phyloP scores from a whole-genome alignment of 1,140 invertebrate genomes.

The Homarus americanus region DNA sequence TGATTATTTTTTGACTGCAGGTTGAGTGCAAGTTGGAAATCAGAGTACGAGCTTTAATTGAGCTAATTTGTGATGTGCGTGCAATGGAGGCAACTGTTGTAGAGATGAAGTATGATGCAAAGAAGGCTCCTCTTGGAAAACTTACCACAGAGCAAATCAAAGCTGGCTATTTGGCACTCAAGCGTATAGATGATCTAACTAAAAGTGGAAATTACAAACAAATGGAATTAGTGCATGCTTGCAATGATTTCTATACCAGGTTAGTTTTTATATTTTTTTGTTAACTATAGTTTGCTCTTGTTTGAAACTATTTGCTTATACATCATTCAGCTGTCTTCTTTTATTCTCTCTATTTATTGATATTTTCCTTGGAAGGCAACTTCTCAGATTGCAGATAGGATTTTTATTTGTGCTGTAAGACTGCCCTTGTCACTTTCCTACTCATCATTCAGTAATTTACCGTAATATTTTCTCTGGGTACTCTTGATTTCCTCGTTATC shows the following conservation, averaged over 20 bases:
- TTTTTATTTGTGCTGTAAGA: too few relatives aligned
- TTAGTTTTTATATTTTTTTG: slow-evolving; percentile 11
- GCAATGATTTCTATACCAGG: slow-evolving; percentile 82
- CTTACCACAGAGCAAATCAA: slow-evolving; percentile 81
- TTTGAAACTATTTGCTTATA: too few relatives aligned
- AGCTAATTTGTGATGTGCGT: slow-evolving; percentile 81
- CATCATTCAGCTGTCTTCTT: too few relatives aligned
- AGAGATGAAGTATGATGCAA: slow-evolving; percentile 79
- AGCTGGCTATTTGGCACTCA: slow-evolving; percentile 81
- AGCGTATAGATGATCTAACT: slow-evolving; percentile 79
- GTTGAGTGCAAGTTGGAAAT: slow-evolving; percentile 76
- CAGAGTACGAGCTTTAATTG: slow-evolving; percentile 80
- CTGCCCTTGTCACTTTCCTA: too few relatives aligned
- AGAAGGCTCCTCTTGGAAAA: slow-evolving; percentile 79
- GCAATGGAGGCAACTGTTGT: slow-evolving; percentile 81
- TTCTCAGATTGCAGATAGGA: too few relatives aligned
- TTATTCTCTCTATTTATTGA: too few relatives aligned
- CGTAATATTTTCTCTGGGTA: too few relatives aligned
- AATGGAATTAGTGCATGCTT: slow-evolving; percentile 77
- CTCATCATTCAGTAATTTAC: too few relatives aligned
- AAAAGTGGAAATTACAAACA: slow-evolving; percentile 61
- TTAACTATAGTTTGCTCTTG: too few relatives aligned
- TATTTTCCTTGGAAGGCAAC: too few relatives aligned
- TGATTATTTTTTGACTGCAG: neutral
- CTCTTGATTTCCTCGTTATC: too few relatives aligned